Conservation (phyloP, 2,888 invertebrate species). For the Patella caerulea region DNA sequence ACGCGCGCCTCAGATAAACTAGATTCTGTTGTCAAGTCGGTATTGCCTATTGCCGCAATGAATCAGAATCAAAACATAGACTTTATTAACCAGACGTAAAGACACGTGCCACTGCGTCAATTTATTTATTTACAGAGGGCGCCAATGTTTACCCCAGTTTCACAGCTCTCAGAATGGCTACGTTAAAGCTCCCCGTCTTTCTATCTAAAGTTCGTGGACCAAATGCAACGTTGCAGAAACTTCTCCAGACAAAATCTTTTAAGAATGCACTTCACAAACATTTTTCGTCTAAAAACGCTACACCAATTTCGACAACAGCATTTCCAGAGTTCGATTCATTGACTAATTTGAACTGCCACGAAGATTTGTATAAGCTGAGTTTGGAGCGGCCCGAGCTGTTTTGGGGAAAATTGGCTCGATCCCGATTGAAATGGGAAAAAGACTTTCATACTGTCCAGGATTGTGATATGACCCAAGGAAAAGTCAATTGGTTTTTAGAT, state of each 20-base stretch:
- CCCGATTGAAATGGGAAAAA: constrained; percentile 66
- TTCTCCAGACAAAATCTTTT: neutral
- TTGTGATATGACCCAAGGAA: constrained; percentile 64
- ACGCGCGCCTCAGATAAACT: too few species aligned
- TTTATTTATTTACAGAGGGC: constrained; percentile 11
- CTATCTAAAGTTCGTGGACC: neutral
- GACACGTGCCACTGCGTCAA: neutral
- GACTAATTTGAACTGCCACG: constrained; percentile 52
- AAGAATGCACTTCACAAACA: neutral
- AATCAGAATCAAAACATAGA: too few species aligned
- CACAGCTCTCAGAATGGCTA: neutral
- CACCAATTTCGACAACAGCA: constrained; percentile 45
- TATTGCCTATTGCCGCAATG: too few species aligned
- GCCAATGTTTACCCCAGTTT: neutral
- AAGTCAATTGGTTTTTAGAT: constrained; percentile 69
- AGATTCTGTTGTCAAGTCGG: too few species aligned
- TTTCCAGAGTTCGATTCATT: constrained; percentile 65
- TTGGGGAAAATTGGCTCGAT: constrained; percentile 70
- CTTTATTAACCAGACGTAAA: too few species aligned
- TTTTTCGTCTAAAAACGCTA: neutral
- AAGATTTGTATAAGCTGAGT: constrained; percentile 67
- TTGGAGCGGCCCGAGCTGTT: constrained; percentile 66
- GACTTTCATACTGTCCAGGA: constrained; percentile 66
- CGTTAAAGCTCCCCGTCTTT: neutral
- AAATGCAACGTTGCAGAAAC: neutral